These are phyloP conservation scores for Elegia similella DNA, from an alignment of 2,888 invertebrate genomes.

Conservation along the genomic window DNA sequence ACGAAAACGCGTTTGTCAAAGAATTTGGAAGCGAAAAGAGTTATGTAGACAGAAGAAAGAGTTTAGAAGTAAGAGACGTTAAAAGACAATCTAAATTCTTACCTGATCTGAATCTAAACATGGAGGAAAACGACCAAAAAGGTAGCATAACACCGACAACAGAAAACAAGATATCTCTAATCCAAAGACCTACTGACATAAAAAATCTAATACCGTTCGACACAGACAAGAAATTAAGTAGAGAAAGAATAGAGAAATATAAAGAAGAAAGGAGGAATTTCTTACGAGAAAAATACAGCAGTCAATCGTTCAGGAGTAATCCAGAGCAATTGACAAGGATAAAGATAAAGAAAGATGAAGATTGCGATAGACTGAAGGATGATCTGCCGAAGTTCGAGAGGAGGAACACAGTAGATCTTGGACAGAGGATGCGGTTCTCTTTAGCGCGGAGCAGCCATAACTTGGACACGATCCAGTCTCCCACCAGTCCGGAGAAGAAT, in stretches of 20 bases:
- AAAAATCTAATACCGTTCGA: constrained; percentile 63
- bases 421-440: constrained; percentile 68
- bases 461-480: constrained; percentile 61
- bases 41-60: constrained; percentile 77
- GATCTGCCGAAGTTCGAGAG: constrained; percentile 68
- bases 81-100: constrained; percentile 82
- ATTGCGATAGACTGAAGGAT: constrained; percentile 48
- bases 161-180: constrained; percentile 83
- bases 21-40: constrained; percentile 80
- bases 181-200: constrained; percentile 66
- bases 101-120: constrained; percentile 69
- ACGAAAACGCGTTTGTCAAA: constrained; percentile 87
- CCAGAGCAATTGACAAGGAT: constrained; percentile 75
- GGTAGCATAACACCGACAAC: constrained; percentile 81
- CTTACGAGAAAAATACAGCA: constrained; percentile 91
- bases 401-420: constrained; percentile 72
- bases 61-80: constrained; percentile 82
- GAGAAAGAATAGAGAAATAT: constrained; percentile 94
- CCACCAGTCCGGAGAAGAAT: constrained; percentile 42
- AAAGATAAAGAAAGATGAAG: constrained; percentile 61
- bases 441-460: constrained; percentile 66
- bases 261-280: constrained; percentile 94
- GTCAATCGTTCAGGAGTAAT: constrained; percentile 88
- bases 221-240: constrained; percentile 83
- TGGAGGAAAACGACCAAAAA: constrained; percentile 47